Conservation (phyloP, 2,888 invertebrate genomes). For the Lydus trimaculatus region DNA sequence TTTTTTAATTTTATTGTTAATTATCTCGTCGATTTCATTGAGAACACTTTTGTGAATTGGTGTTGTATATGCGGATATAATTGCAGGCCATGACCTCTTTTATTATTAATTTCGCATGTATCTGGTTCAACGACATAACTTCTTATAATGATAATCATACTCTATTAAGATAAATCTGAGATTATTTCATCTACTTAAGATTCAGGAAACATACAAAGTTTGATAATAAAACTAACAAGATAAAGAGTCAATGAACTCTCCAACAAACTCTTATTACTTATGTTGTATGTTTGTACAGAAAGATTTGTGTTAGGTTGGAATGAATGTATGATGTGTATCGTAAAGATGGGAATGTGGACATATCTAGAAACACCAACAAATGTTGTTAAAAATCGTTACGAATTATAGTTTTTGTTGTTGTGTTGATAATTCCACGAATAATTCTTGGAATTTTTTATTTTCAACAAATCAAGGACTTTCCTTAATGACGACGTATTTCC, state of each 20-base stretch:
- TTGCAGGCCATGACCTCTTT: conserved; percentile 24
- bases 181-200: conserved; percentile 17
- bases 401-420: background rate
- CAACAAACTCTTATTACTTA: background rate
- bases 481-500: background rate
- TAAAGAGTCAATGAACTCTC: conserved; percentile 8
- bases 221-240: conserved; percentile 11
- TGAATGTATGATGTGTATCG: background rate
- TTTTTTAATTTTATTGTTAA: background rate
- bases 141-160: conserved; percentile 14
- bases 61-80: conserved; percentile 18
- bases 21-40: background rate
- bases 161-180: conserved; percentile 24
- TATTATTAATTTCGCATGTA: conserved; percentile 23
- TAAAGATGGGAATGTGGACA: background rate
- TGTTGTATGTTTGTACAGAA: background rate
- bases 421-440: background rate
- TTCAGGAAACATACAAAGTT: background rate
- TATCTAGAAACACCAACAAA: background rate
- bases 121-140: conserved; percentile 17
- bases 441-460: background rate
- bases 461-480: background rate
- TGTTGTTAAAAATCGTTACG: background rate
- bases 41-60: background rate
- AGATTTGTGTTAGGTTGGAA: background rate